Conservation (phyloP, 1,140 invertebrate genomes). For the Zeugodacus cucurbitae region DNA sequence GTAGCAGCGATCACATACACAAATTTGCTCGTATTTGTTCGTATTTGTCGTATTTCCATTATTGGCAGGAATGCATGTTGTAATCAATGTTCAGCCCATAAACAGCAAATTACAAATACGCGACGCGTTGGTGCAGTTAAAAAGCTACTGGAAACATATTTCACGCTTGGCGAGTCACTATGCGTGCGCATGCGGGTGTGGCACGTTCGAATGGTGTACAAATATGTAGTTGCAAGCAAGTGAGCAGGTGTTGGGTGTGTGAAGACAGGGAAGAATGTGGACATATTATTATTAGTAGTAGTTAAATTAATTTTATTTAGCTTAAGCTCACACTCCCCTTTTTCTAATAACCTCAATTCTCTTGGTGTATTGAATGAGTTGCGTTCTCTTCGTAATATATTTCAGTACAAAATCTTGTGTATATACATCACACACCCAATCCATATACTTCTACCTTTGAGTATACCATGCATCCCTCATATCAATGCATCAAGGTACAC, state of each 20-base stretch:
- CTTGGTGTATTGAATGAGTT: too few relatives aligned
- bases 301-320: too few relatives aligned
- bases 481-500: too few relatives aligned
- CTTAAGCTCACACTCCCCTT: too few relatives aligned
- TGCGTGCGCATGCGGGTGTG: not conserved
- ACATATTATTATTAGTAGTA: too few relatives aligned
- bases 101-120: not conserved
- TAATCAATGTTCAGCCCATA: not conserved
- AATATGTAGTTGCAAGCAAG: not conserved
- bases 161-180: not conserved
- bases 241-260: not conserved
- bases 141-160: not conserved
- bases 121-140: not conserved
- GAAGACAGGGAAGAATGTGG: too few relatives aligned
- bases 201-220: not conserved
- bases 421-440: too few relatives aligned
- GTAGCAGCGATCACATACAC: not conserved
- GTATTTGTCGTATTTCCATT: not conserved
- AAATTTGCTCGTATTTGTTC: slow-evolving; percentile 7
- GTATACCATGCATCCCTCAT: too few relatives aligned
- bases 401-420: too few relatives aligned
- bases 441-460: too few relatives aligned
- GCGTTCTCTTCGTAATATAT: too few relatives aligned
- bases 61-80: not conserved
- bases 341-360: too few relatives aligned